A percentile compares a stretch with the other conserved stretches of the same genome.
Evolutionary conservation across 2,113 vertebrate species (phyloP).

Genomic region (Noturus placidus): DNA sequence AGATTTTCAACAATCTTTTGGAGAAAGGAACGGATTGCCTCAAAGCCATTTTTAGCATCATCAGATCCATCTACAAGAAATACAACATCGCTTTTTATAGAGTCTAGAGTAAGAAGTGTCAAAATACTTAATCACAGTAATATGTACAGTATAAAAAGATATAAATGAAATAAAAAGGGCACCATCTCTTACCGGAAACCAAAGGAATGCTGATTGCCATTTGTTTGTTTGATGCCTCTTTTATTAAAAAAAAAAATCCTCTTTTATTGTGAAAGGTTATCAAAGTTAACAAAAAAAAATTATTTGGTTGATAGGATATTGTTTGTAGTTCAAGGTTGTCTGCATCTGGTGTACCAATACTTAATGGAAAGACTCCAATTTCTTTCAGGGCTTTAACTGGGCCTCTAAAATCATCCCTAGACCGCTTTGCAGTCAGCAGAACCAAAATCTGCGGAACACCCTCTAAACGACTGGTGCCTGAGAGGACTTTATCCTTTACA

Average conservation of each 20-base stretch:
- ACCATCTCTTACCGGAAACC: slow-evolving; percentile 66
- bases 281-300: slow-evolving; percentile 8
- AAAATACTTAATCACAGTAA: slow-evolving; percentile 16
- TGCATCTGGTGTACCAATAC: slow-evolving; percentile 50
- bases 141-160: not conserved
- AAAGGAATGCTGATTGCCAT: slow-evolving; percentile 48
- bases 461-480: slow-evolving; percentile 52
- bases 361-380: slow-evolving; percentile 50
- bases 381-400: slow-evolving; percentile 52
- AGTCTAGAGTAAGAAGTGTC: slow-evolving; percentile 66
- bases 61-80: slow-evolving; percentile 94
- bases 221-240: slow-evolving; percentile 45
- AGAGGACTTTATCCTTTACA: slow-evolving; percentile 44
- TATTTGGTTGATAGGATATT: slow-evolving; percentile 50
- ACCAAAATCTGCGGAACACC: slow-evolving; percentile 56
- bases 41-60: slow-evolving; percentile 79
- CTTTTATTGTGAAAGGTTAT: slow-evolving; percentile 67
- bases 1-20: slow-evolving; percentile 80
- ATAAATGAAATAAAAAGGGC: slow-evolving; percentile 13
- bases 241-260: slow-evolving; percentile 66
- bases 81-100: slow-evolving; percentile 84
- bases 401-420: slow-evolving; percentile 47
- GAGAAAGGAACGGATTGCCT: slow-evolving; percentile 79
- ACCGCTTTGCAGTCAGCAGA: slow-evolving; percentile 54
- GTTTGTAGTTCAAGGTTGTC: slow-evolving; percentile 62